These are phyloP conservation scores for Pogonomyrmex barbatus DNA, from an alignment of 1,140 invertebrate species.

Conservation along the genomic window DNA sequence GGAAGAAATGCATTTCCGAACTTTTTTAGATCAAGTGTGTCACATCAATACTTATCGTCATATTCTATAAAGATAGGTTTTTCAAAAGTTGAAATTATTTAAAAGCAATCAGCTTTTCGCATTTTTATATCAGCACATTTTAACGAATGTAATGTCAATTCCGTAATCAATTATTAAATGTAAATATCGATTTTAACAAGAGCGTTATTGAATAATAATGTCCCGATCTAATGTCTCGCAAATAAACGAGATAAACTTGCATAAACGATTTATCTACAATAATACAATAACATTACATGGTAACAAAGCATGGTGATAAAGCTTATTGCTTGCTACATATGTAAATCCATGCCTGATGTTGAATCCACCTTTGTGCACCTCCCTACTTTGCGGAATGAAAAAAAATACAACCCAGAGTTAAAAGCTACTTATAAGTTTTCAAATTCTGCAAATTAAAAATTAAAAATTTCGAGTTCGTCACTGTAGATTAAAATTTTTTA, in stretches of 20 bases:
- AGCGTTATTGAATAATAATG: neutral
- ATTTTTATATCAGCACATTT: neutral
- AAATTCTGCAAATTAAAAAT: too few species aligned
- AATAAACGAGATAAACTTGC: constrained; percentile 9
- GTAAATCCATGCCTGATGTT: constrained; percentile 34
- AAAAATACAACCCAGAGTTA: too few species aligned
- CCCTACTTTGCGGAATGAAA: too few species aligned
- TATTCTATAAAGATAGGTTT: neutral
- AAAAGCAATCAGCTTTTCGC: neutral
- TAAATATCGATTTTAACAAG: neutral
- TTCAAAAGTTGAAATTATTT: neutral
- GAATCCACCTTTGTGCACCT: neutral
- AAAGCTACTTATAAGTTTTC: too few species aligned
- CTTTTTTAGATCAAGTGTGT: neutral
- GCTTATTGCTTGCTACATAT: neutral
- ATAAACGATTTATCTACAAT: constrained; percentile 4
- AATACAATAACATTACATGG: constrained; percentile 25
- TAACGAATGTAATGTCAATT: neutral
- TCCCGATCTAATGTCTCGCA: neutral
- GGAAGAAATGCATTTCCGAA: neutral
- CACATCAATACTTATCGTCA: neutral
- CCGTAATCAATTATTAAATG: neutral
- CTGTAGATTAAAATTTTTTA: too few species aligned
- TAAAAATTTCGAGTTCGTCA: too few species aligned
- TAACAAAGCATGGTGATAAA: neutral